Evolutionary conservation across 2,113 vertebrate species (phyloP).

Genomic region (Cisticola juncidis): DNA sequence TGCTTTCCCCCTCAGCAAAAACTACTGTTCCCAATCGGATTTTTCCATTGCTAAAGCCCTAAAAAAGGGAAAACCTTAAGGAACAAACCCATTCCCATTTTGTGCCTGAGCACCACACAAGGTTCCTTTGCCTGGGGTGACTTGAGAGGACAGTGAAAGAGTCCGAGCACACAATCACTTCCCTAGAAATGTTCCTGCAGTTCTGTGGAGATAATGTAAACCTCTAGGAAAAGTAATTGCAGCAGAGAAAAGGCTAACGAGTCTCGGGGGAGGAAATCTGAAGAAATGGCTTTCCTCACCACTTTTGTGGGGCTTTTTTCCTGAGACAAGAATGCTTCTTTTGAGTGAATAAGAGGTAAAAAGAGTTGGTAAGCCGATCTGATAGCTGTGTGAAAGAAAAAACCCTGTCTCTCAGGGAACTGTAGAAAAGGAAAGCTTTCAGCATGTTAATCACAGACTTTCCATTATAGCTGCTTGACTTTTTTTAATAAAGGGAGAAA

Average conservation of each 20-base stretch:
- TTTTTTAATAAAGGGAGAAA: background rate
- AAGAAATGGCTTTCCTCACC: background rate
- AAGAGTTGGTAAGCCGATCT: background rate
- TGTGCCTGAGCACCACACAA: background rate
- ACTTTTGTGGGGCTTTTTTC: background rate
- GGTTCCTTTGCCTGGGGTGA: background rate
- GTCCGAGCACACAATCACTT: background rate
- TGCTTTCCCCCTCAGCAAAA: background rate
- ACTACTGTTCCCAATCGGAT: background rate
- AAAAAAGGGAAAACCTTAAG: background rate
- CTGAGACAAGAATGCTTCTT: background rate
- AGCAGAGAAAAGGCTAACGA: background rate
- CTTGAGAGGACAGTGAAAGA: background rate
- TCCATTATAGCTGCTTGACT: background rate
- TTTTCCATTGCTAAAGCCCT: background rate
- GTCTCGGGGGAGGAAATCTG: background rate
- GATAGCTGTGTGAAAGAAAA: background rate
- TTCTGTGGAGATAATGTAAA: background rate
- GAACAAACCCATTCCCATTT: background rate
- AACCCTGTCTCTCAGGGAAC: background rate
- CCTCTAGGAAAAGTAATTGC: background rate
- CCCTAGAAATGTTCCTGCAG: background rate
- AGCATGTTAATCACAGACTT: background rate
- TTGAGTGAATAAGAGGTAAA: background rate
- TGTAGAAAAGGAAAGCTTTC: background rate